phyloP scores from a whole-genome alignment of 2,113 vertebrate species.

The Hystrix cristata region DNA sequence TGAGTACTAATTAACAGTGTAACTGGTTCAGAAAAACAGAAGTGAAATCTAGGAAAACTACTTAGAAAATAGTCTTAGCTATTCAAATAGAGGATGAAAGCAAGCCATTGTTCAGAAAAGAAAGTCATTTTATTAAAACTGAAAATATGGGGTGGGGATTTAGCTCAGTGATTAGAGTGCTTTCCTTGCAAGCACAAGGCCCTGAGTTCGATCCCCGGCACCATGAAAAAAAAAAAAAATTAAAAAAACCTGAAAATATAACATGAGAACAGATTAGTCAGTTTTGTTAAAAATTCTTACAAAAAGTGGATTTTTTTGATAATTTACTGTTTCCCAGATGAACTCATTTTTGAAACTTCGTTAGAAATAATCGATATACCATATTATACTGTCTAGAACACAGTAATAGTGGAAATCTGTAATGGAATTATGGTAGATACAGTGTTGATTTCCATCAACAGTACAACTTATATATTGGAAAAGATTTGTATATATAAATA shows the following conservation, averaged over 20 bases:
- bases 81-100: background rate
- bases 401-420: background rate
- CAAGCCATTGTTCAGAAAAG: background rate
- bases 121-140: background rate
- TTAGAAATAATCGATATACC: background rate
- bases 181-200: too few species aligned
- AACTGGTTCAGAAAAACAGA: background rate
- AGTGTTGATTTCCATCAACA: background rate
- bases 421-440: background rate
- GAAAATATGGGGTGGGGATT: background rate
- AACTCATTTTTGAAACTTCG: background rate
- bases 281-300: background rate
- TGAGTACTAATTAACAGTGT: background rate
- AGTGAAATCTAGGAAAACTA: background rate
- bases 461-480: background rate
- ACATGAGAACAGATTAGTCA: background rate
- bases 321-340: background rate
- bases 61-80: background rate
- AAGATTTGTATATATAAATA: background rate
- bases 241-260: background rate
- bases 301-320: background rate
- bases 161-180: too few species aligned
- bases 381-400: background rate
- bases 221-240: too few species aligned
- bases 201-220: too few species aligned